Evolutionary conservation across 2,113 vertebrate species (phyloP).

Genomic region (Neomonachus schauinslandi): DNA sequence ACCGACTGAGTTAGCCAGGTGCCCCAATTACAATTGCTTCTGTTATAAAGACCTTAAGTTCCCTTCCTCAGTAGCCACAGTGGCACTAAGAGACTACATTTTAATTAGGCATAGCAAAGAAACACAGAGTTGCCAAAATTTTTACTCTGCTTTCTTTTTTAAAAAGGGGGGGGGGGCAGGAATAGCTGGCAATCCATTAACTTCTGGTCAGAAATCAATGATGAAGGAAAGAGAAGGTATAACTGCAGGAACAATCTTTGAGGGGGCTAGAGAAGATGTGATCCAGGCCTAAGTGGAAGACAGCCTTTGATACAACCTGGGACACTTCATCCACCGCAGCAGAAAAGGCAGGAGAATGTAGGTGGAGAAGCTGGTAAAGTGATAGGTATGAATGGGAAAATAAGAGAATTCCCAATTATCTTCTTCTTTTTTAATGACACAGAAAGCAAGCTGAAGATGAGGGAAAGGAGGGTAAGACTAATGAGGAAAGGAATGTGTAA

Average conservation of each 20-base stretch:
- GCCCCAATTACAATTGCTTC: not conserved
- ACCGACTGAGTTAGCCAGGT: not conserved
- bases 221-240: not conserved
- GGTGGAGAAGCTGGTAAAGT: not conserved
- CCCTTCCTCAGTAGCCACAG: not conserved
- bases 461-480: not conserved
- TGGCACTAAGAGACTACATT: not conserved
- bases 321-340: not conserved
- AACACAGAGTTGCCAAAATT: not conserved
- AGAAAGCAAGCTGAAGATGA: slow-evolving; percentile 45
- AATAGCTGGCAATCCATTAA: not conserved
- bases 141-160: not conserved
- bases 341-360: not conserved
- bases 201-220: slow-evolving; percentile 30
- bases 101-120: slow-evolving; percentile 28
- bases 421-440: slow-evolving; percentile 2
- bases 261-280: not conserved
- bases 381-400: not conserved
- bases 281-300: not conserved
- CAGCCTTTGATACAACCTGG: not conserved
- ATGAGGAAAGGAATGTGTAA: not conserved
- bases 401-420: not conserved
- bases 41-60: not conserved
- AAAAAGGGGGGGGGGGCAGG: not conserved
- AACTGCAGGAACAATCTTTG: not conserved